Base-by-base conservation (phyloP, 1,140 invertebrate genomes). In the Drosophila ogumai region DNA sequence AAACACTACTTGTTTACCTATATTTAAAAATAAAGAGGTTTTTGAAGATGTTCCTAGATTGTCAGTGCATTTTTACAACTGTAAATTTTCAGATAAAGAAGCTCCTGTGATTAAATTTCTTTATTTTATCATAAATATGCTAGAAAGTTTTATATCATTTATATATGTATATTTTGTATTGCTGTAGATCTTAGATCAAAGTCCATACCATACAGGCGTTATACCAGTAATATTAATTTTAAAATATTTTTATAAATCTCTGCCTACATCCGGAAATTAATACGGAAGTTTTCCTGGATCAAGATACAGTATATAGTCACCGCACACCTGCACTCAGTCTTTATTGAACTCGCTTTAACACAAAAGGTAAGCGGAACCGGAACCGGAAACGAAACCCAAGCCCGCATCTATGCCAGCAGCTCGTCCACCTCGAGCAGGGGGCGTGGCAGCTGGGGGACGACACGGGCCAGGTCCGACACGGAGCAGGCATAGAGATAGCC, bases 401-500 rank as follows among this genome's bases (percentile, higher is more conserved):
- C 61, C 59, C 65, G 44, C 60, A 69, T 69, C 47, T 69, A 72
- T n/a, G 8, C 38, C 9, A 87, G 76, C 46, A 84, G 57, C 13
- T 88, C 64, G 36, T 63, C 46, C 41, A 87, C 84, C 19, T 88
- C 38, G 3, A 54, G 36, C 47, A 91, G 43, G 13, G 57, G 40
- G 15, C 43, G 49, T 44, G 91, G 84, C 65, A 92, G 56, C 36
- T 93, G 91, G 0, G 82, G 91, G n/a, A 96, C 93, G 2, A 81
- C 82, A 55, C 84, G 92, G 54, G 94, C 93, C 75, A 96, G 94
- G 54, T 95, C 94, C n/a, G 93, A 79, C 17, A 96, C 93, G 3
- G 92, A 92, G 84, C 96, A 96, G 50, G 94, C 95, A 90, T 96
- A 96, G 22, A 69, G 47, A 67, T 69, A 69, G 47, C 66, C 66